Evolutionary conservation across 2,888 invertebrate genomes (phyloP).

Genomic region (Plagodis pulveraria): DNA sequence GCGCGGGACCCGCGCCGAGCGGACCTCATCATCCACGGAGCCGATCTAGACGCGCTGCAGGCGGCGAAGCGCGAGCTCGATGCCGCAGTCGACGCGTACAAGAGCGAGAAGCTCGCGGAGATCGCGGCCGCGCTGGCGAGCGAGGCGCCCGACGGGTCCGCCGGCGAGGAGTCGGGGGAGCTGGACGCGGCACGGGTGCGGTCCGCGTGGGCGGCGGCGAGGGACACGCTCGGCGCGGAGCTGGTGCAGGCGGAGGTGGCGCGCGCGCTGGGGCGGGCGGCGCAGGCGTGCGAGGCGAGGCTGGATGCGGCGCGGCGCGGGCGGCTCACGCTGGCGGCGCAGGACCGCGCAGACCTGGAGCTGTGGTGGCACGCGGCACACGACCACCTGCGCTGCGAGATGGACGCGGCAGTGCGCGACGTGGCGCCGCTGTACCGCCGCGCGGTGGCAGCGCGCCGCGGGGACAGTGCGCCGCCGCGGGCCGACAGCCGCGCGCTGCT

Average conservation of each 20-base stretch:
- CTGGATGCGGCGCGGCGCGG: slow-evolving; percentile 82
- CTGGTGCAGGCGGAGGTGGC: slow-evolving; percentile 91
- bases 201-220: slow-evolving; percentile 90
- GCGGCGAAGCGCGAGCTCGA: slow-evolving; percentile 86
- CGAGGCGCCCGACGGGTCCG: slow-evolving; percentile 87
- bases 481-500: slow-evolving; percentile 57
- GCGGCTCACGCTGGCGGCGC: slow-evolving; percentile 87
- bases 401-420: slow-evolving; percentile 89
- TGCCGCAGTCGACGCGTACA: slow-evolving; percentile 86
- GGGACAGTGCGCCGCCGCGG: slow-evolving; percentile 55
- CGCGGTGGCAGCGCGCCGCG: slow-evolving; percentile 64
- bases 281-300: slow-evolving; percentile 87
- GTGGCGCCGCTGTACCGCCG: slow-evolving; percentile 88
- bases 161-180: slow-evolving; percentile 69
- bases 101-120: slow-evolving; percentile 88
- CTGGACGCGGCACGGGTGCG: slow-evolving; percentile 86
- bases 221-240: slow-evolving; percentile 90
- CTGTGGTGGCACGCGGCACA: slow-evolving; percentile 91
- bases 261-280: slow-evolving; percentile 89
- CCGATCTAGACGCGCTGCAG: slow-evolving; percentile 80
- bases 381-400: slow-evolving; percentile 88
- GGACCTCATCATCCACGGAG: slow-evolving; percentile 71
- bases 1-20: slow-evolving; percentile 57
- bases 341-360: slow-evolving; percentile 89
- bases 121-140: slow-evolving; percentile 89